A percentile compares a stretch with the other conserved stretches of the same genome.
phyloP scores from a whole-genome alignment of 1,140 invertebrate genomes.

The Tetramorium alpestre region DNA sequence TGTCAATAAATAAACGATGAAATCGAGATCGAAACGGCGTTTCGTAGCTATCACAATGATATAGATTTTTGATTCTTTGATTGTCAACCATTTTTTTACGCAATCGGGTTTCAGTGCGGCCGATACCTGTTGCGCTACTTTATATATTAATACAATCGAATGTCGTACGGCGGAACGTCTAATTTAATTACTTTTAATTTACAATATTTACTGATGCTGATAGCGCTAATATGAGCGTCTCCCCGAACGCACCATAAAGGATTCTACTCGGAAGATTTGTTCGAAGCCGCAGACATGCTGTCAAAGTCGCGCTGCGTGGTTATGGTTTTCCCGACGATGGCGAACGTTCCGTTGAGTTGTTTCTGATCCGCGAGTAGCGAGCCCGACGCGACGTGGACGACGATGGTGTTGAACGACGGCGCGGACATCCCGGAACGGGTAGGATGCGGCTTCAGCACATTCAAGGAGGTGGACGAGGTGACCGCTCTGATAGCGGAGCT shows the following conservation, averaged over 20 bases:
- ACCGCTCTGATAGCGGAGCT: conserved; percentile 76
- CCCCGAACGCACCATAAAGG: too few species aligned
- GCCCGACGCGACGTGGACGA: not conserved
- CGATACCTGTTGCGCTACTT: not conserved
- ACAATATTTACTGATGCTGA: not conserved
- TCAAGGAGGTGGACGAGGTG: conserved; percentile 82
- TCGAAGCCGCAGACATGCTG: too few species aligned
- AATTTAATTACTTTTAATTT: conserved; percentile 8
- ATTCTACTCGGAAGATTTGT: too few species aligned
- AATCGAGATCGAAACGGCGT: not conserved
- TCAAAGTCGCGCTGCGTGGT: too few species aligned
- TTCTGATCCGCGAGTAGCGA: too few species aligned
- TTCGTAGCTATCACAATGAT: conserved; percentile 25
- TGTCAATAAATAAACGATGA: not conserved
- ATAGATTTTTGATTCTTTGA: conserved; percentile 40
- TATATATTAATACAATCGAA: not conserved
- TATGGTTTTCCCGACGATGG: too few species aligned
- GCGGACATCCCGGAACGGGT: conserved; percentile 73
- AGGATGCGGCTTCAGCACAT: conserved; percentile 76
- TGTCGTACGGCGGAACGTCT: not conserved
- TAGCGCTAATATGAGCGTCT: too few species aligned
- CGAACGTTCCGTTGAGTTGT: too few species aligned
- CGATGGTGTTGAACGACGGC: conserved; percentile 78
- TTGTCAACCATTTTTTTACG: not conserved
- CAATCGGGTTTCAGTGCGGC: not conserved